phyloP scores from a whole-genome alignment of 1,140 invertebrate species.

The Gryon sp. region DNA sequence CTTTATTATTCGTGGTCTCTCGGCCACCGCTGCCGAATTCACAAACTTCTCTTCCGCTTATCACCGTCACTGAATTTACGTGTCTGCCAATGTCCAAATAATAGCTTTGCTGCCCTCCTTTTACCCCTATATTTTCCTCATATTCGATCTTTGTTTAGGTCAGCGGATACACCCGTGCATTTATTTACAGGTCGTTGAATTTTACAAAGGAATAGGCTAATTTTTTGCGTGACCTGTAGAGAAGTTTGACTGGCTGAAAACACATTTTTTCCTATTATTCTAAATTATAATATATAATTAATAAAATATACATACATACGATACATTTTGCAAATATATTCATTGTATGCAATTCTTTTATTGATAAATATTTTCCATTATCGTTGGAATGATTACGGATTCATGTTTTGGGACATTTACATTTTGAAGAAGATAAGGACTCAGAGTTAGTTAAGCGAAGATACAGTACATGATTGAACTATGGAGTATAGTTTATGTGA shows the following conservation, averaged over 20 bases:
- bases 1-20: conserved; percentile 35
- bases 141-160: conserved; percentile 36
- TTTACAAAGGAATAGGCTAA: conserved; percentile 33
- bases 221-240: conserved; percentile 34
- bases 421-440: too few species aligned
- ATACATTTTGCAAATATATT: too few species aligned
- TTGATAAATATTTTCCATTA: too few species aligned
- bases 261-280: too few species aligned
- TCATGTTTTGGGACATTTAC: too few species aligned
- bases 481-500: conserved; percentile 32
- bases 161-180: conserved; percentile 39
- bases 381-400: too few species aligned
- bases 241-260: too few species aligned
- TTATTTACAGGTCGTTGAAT: conserved; percentile 37
- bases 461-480: conserved; percentile 23
- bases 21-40: conserved; percentile 7
- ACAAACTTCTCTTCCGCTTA: conserved; percentile 47
- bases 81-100: conserved; percentile 37
- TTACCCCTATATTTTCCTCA: too few species aligned
- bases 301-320: too few species aligned
- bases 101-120: conserved; percentile 1
- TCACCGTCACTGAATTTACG: conserved; percentile 45
- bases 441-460: conserved; percentile 36
- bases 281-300: too few species aligned
- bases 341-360: too few species aligned